phyloP scores from a whole-genome alignment of 2,797 vertebrate genomes.

The Leucoraja ocellata region DNA sequence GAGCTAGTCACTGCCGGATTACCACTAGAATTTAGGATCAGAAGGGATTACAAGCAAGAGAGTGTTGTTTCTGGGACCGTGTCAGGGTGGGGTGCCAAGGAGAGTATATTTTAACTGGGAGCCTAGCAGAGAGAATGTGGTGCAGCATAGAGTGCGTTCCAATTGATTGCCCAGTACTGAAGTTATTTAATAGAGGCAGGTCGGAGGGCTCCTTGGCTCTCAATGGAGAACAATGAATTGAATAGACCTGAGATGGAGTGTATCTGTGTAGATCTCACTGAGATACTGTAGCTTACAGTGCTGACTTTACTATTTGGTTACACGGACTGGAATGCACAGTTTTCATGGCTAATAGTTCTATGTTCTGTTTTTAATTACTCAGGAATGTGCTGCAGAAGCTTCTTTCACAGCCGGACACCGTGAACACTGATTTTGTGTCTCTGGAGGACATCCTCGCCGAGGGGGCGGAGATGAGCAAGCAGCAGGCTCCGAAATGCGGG shows the following conservation, averaged over 20 bases:
- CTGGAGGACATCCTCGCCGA: conserved; percentile 73
- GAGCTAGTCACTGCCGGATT: too few species aligned
- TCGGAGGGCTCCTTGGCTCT: too few species aligned
- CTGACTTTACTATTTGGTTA: too few species aligned
- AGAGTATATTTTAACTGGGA: neutral
- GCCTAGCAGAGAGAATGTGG: neutral
- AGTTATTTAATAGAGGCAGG: neutral
- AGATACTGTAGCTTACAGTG: neutral
- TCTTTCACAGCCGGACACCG: conserved; percentile 65
- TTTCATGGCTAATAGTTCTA: neutral
- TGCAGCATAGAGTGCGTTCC: conserved; percentile 3
- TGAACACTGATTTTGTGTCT: conserved; percentile 64
- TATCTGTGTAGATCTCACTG: neutral
- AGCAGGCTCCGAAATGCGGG: conserved; percentile 53
- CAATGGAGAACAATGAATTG: neutral
- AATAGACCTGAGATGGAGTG: neutral
- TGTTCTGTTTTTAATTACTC: neutral
- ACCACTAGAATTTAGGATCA: too few species aligned
- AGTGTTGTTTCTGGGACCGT: neutral
- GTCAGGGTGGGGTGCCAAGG: neutral
- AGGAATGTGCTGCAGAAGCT: conserved; percentile 74
- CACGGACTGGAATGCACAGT: neutral
- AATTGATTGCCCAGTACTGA: too few species aligned
- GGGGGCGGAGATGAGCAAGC: conserved; percentile 54
- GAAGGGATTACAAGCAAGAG: too few species aligned